These are phyloP conservation scores for Fulmarus glacialis DNA, from an alignment of 2,113 vertebrate species.

Conservation along the genomic window DNA sequence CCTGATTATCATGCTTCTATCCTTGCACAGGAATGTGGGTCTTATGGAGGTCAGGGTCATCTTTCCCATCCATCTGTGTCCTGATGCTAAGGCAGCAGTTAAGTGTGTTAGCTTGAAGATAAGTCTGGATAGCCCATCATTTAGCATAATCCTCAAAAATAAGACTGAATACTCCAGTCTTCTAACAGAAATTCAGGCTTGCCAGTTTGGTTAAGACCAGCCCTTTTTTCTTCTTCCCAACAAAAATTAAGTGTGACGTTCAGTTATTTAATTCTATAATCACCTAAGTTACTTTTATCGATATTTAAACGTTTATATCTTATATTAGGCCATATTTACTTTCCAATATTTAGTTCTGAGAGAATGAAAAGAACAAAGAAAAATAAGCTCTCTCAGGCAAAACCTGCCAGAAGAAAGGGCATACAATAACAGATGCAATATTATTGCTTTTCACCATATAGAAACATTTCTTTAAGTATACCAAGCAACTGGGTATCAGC, in stretches of 20 bases:
- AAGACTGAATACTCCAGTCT: conserved; percentile 19
- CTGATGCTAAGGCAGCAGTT: conserved; percentile 73
- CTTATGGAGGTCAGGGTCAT: conserved; percentile 85
- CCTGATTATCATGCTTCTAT: conserved; percentile 99
- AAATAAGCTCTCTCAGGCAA: background rate
- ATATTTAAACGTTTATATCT: background rate
- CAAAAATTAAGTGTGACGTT: background rate
- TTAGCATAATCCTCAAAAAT: conserved; percentile 73
- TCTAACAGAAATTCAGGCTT: background rate
- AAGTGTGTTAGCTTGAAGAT: conserved; percentile 74
- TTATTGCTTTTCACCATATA: background rate
- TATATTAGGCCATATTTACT: background rate
- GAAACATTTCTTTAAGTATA: background rate
- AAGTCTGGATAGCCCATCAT: conserved; percentile 92
- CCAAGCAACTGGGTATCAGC: background rate
- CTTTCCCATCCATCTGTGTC: conserved; percentile 83
- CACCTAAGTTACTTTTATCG: background rate
- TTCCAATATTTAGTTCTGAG: background rate
- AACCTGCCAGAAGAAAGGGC: background rate
- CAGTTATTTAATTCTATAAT: background rate
- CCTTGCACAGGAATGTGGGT: conserved; percentile 92
- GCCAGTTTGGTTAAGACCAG: background rate
- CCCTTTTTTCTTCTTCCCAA: background rate
- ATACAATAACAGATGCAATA: background rate
- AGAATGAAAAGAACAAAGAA: background rate